Evolutionary conservation across 2,113 vertebrate genomes (phyloP), one percentile per base, ranked within the genome.

Genomic region (Myocastor coypus): DNA sequence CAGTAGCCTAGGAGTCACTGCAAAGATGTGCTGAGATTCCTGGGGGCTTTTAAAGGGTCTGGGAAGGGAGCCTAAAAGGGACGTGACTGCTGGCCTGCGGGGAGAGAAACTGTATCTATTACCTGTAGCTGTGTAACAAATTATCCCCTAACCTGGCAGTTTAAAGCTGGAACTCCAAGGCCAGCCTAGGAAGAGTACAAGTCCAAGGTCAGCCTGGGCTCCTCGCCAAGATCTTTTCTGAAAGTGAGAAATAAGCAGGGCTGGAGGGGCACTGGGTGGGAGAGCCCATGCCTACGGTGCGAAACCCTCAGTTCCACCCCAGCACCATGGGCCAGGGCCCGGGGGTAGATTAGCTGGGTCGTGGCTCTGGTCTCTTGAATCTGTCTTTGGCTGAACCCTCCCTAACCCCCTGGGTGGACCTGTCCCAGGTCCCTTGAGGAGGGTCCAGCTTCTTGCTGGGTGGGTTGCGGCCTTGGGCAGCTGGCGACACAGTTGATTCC

Each of bases 391-490:
- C 78, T 30, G 16, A 22, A n/a, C 55, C 13, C 12, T 3, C 55
- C 16, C 55, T 16, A 16, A 19, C 16, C 68, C 69, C 37, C 75
- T 40, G 26, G 19, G 28, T 34, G 28, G 28, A 12, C 3, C 71
- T 82, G 64, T 83, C 26, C 64, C 16, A 14, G 13, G 4, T 26
- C 32, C 4, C 11, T 69, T n/a, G 32, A 69, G 59, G 61, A 63
- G 66, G 34, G 32, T 69, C 19, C 13, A 1, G 24, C 24, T 59
- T 61, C 42, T 40, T 0, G 0, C 28, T 10, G 22, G 1, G 0
- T 10, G 46, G 64, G 14, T 22, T 69, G 75, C 32, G 59, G 57
- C 55, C 2, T 1, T 12, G 52, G 8, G 61, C 13, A 3, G 12
- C 46, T 81, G 0, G 13, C 0, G 20, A 17, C 20, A 9, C 19